A percentile compares a stretch with the other conserved stretches of the same genome.
These are phyloP conservation scores for Luscinia megarhynchos DNA, from an alignment of 2,797 vertebrate species.

Conservation along the genomic window DNA sequence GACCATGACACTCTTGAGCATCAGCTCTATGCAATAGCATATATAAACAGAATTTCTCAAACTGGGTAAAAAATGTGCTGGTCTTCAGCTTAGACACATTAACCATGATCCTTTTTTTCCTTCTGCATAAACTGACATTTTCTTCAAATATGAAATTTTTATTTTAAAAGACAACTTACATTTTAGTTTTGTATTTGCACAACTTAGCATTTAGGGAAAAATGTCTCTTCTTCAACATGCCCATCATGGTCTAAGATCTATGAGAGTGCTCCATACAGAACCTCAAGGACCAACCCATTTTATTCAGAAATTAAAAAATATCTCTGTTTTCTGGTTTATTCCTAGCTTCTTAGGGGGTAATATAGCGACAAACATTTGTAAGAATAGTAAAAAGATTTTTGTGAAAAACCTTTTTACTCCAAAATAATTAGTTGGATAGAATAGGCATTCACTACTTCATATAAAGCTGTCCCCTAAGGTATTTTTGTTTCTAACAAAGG, in stretches of 20 bases:
- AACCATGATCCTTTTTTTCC: background rate
- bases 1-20: background rate
- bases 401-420: background rate
- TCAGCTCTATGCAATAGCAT: background rate
- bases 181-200: background rate
- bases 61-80: background rate
- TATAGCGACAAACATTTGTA: background rate
- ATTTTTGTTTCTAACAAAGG: slow-evolving; percentile 18
- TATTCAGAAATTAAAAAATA: background rate
- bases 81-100: background rate
- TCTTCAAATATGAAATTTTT: background rate
- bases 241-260: background rate
- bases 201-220: background rate
- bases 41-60: background rate
- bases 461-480: background rate
- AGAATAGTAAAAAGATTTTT: background rate
- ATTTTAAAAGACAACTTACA: background rate
- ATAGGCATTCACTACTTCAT: background rate
- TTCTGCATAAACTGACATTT: background rate
- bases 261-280: background rate
- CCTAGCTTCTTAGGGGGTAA: background rate
- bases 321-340: background rate
- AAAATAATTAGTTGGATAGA: background rate
- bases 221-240: background rate
- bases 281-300: background rate